phyloP scores from a whole-genome alignment of 1,140 invertebrate genomes.

The Penaeus vannamei region DNA sequence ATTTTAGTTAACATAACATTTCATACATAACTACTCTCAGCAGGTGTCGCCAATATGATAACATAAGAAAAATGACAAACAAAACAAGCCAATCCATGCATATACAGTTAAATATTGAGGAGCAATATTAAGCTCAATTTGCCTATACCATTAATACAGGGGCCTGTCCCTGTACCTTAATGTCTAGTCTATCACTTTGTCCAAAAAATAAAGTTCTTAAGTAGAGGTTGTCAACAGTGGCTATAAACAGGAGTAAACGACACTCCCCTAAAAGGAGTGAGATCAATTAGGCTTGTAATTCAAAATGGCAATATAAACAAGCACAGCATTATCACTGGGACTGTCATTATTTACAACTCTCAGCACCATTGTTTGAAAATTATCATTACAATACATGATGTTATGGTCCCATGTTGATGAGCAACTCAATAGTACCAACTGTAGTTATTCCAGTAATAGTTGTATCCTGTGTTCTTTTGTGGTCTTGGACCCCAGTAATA shows the following conservation, averaged over 20 bases:
- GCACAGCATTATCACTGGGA: conserved; percentile 51
- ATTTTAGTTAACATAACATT: conserved; percentile 60
- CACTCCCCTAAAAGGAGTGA: conserved; percentile 63
- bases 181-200: conserved; percentile 62
- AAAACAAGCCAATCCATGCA: conserved; percentile 65
- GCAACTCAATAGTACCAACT: conserved; percentile 68
- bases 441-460: conserved; percentile 69
- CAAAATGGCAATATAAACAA: conserved; percentile 56
- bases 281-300: conserved; percentile 60
- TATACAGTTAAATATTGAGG: conserved; percentile 57
- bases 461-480: conserved; percentile 67
- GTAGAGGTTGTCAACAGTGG: conserved; percentile 64
- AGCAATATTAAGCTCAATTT: conserved; percentile 46
- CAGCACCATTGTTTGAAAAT: conserved; percentile 61
- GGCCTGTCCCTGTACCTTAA: conserved; percentile 63
- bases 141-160: conserved; percentile 54
- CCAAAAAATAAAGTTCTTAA: conserved; percentile 65
- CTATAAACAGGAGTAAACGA: conserved; percentile 62
- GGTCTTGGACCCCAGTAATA: conserved; percentile 64
- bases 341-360: conserved; percentile 55
- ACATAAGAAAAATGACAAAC: conserved; percentile 59
- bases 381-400: conserved; percentile 49
- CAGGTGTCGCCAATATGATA: conserved; percentile 60
- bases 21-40: conserved; percentile 60
- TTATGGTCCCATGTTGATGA: conserved; percentile 57